phyloP scores from a whole-genome alignment of 2,888 invertebrate genomes.

The Eupithecia exiguata region DNA sequence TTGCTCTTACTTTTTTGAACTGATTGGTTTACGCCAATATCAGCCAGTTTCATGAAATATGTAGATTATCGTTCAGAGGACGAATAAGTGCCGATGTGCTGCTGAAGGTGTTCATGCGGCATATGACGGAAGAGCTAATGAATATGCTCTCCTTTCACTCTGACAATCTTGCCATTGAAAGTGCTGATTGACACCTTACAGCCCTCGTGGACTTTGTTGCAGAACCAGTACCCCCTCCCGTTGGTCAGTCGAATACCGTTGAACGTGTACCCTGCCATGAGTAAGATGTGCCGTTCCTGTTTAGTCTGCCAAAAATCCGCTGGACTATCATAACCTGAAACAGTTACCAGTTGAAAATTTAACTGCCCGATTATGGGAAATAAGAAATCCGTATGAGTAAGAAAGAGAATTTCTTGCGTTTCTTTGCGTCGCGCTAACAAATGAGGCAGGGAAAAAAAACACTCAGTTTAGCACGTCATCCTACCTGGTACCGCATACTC shows the following conservation, averaged over 20 bases:
- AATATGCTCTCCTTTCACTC: conserved; percentile 1
- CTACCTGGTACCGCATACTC: no score
- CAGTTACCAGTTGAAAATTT: not conserved
- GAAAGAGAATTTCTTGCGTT: no score
- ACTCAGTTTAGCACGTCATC: no score
- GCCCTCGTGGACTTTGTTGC: conserved; percentile 2
- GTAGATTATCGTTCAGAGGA: no score
- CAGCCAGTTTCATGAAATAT: no score
- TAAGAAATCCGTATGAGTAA: not conserved
- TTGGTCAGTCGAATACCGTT: conserved; percentile 1
- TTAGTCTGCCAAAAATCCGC: not conserved
- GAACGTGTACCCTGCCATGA: not conserved
- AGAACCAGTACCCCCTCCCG: conserved; percentile 3
- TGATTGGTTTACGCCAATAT: no score
- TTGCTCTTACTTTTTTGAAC: no score
- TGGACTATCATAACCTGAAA: not conserved
- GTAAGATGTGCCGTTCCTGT: not conserved
- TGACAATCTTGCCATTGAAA: conserved; percentile 12
- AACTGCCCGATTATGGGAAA: not conserved
- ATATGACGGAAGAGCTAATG: not conserved
- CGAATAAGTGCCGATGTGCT: no score
- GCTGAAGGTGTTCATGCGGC: no score
- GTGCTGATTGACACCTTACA: not conserved
- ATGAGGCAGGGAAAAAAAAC: no score
- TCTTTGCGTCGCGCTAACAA: no score